phyloP scores from a whole-genome alignment of 1,140 invertebrate species.

The Papilio polyxenes region DNA sequence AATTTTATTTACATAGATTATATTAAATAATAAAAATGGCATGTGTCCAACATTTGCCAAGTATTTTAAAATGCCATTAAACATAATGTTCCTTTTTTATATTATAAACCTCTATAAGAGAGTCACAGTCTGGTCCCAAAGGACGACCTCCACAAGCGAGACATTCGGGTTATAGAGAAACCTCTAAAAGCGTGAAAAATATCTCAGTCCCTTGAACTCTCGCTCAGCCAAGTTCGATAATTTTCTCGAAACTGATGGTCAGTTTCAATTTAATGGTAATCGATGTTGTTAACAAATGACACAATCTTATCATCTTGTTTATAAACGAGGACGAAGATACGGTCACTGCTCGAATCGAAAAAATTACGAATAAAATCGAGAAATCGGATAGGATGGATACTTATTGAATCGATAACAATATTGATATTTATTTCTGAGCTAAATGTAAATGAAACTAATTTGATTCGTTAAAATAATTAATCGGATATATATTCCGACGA shows the following conservation, averaged over 20 bases:
- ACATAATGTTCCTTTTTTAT: too few species aligned
- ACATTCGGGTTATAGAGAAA: too few species aligned
- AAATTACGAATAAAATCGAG: conserved; percentile 37
- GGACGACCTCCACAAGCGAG: too few species aligned
- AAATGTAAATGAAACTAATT: conserved; percentile 37
- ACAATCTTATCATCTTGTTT: conserved; percentile 37
- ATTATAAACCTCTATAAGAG: too few species aligned
- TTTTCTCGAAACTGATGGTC: conserved; percentile 15
- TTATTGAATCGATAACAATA: conserved; percentile 34
- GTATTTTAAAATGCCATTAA: too few species aligned
- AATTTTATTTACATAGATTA: too few species aligned
- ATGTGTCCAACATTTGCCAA: too few species aligned
- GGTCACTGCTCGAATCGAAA: conserved; percentile 4
- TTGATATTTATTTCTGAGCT: background rate
- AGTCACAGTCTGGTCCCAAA: too few species aligned
- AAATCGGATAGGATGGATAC: conserved; percentile 22
- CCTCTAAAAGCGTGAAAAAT: too few species aligned
- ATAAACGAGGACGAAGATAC: conserved; percentile 35
- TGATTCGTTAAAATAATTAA: conserved; percentile 33
- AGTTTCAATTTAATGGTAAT: conserved; percentile 33
- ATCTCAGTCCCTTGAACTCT: too few species aligned
- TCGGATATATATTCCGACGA: background rate
- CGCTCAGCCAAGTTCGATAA: too few species aligned
- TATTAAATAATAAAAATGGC: too few species aligned
- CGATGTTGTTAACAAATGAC: conserved; percentile 33